Base-by-base conservation (phyloP, 2,113 vertebrate species). In the Dasyurus viverrinus region DNA sequence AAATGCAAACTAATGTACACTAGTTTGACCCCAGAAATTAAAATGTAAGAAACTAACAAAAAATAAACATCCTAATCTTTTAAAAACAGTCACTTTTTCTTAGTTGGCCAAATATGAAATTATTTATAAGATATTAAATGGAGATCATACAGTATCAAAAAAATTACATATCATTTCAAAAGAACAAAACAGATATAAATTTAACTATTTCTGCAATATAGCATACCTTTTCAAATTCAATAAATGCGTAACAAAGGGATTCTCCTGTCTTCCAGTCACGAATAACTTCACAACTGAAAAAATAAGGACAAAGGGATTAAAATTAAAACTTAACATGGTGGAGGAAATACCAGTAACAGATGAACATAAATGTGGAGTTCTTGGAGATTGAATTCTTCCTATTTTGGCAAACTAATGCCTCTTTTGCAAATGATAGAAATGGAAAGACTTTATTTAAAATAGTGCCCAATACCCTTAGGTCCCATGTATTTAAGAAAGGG, bases 151-250 rank as follows among this genome's bases (percentile, higher is more conserved):
- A 90, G 91, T 89, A 16, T 53, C 54, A 92, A 24, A 95, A 53
- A 36, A 92, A 90, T 89, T 76, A 53, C 24, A 91, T 1, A 95
- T 52, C 96, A 92, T 94, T 89, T 0, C 10, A 60, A 1, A 92
- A 8, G 92, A 93, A 91, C n/a, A 93, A 97, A 94, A 93, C 52
- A 92, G 93, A 92, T 10, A 93, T 6, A 55, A 96, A 95, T 93
- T 36, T 60, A 94, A 55, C 93, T 54, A n/a, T 30, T 52, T 16
- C 60, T 92, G 90, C 42, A 46, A 48, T 94, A 97, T 53, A 5
- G 42, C 98, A 76, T 98, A 99, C 99, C 99, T 99, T 99, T 96
- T 99, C 99, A 99, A 99, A 99, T 98, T 99, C 99, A 97, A 99
- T 99, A 96, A 99, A 99, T 48, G 99, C 99, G 2, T 99, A 99